Conservation (phyloP, 2,888 invertebrate genomes). For the Cerastis leucographa region DNA sequence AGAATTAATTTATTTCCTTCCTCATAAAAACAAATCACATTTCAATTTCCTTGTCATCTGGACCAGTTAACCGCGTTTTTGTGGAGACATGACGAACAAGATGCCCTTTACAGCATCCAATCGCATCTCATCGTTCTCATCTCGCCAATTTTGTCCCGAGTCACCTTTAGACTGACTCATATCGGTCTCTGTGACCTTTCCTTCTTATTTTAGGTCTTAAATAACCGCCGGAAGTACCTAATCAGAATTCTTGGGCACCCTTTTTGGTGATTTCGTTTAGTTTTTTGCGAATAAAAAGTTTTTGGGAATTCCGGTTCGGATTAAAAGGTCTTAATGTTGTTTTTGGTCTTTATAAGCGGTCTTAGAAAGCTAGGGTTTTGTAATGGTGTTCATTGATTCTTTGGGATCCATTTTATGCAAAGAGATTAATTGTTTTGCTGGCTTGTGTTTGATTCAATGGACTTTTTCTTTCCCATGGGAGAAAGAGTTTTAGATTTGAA, state of each 20-base stretch:
- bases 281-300: constrained; percentile 41
- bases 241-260: constrained; percentile 83
- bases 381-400: constrained; percentile 1
- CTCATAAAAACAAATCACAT: constrained; percentile 24
- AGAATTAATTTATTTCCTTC: constrained; percentile 14
- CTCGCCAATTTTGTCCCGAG: constrained; percentile 62
- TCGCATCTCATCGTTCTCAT: constrained; percentile 46
- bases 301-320: constrained; percentile 55
- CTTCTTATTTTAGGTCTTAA: constrained; percentile 83
- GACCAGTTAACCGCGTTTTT: constrained; percentile 22
- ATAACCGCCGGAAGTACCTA: constrained; percentile 86
- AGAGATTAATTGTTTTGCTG: background rate
- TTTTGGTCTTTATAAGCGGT: constrained; percentile 24
- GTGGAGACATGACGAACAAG: constrained; percentile 14
- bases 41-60: constrained; percentile 39
- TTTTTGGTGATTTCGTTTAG: constrained; percentile 78
- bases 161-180: constrained; percentile 83
- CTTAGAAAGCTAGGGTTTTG: constrained; percentile 48
- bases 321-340: constrained; percentile 38
- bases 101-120: constrained; percentile 42
- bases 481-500: background rate
- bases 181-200: constrained; percentile 80
- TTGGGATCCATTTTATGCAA: background rate
- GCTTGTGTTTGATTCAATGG: background rate
- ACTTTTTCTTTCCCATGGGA: background rate